Conservation (phyloP, 2,888 invertebrate species). For the Leucoma salicis region DNA sequence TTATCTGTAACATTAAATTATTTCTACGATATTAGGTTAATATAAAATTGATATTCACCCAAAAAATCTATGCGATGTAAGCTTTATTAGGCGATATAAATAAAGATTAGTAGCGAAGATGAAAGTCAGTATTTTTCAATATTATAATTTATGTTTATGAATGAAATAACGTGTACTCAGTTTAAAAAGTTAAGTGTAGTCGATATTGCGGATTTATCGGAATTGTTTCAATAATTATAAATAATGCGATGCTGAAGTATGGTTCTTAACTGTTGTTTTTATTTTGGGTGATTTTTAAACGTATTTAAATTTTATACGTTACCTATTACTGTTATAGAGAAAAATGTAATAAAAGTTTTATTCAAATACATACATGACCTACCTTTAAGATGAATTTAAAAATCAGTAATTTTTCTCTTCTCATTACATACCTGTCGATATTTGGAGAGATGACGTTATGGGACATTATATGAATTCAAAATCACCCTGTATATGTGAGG, state of each 20-base stretch:
- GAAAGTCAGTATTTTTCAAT: neutral
- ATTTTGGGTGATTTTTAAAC: conserved; percentile 4
- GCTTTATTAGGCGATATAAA: too few species aligned
- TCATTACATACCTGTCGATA: too few species aligned
- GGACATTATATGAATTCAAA: neutral
- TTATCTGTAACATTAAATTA: too few species aligned
- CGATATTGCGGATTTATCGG: conserved; percentile 34
- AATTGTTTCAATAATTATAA: conserved; percentile 36
- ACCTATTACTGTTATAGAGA: too few species aligned
- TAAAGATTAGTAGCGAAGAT: neutral
- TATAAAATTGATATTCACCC: too few species aligned
- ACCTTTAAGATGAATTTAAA: too few species aligned
- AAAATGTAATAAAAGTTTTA: too few species aligned
- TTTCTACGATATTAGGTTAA: too few species aligned
- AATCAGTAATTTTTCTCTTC: too few species aligned
- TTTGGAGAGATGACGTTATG: too few species aligned
- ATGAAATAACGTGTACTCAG: conserved; percentile 6
- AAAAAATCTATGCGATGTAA: too few species aligned
- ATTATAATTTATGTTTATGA: neutral
- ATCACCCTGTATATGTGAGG: conserved; percentile 13
- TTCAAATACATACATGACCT: too few species aligned
- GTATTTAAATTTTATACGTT: neutral
- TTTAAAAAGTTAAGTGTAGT: conserved; percentile 22
- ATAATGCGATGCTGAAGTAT: conserved; percentile 24
- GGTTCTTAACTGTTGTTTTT: conserved; percentile 21